Base-by-base conservation (phyloP, 2,888 invertebrate genomes). In the Entomobrya multifasciata region DNA sequence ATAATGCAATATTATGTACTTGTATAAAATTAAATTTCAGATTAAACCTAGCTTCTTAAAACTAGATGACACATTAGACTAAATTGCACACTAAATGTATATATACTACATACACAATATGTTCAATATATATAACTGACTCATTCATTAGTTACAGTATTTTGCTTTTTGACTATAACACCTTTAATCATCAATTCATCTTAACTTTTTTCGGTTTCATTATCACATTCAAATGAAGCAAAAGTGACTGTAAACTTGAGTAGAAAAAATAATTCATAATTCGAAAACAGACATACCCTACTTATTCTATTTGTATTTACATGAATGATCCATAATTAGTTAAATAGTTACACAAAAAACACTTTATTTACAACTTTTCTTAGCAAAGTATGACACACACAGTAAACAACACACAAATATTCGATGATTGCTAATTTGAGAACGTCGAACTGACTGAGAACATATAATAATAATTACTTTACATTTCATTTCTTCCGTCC, bases 221-320 rank as follows among this genome's bases (percentile, higher is more conserved):
- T 74, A 74, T 74, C 72, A 74, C 72, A 74, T 74, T 74, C 72
- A 74, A 52, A 49, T 74, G 52, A 52, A 74, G 52, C 49, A 74
- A 74, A 74, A 49, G n/a, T 49, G 30, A 22, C 49, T 52, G 72
- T 52, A 74, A 52, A 52, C 52, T 27, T 72, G 27, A 17, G 52
- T 74, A 74, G 49, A 74, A 74, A 74, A 74, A 74, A 52, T 74
- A 74, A 70, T 20, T 20, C 44, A 74, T 74, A 74, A 74, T 74
- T 52, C 72, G 52, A 52, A 6, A 25, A 15, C 49, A 49, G 52
- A 27, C 72, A 52, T 27, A 65, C 17, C 20, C 55, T 41, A n/a
- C n/a, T n/a, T n/a, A n/a, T n/a, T 36, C n/a, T 36, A 36, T 65
- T 11, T 17, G 52, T 52, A 30, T 17, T 30, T 65, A 65, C 65